Evolutionary conservation across 2,888 invertebrate genomes (phyloP), one percentile per base, ranked within the genome.

Genomic region (Sylvicola cinctus): DNA sequence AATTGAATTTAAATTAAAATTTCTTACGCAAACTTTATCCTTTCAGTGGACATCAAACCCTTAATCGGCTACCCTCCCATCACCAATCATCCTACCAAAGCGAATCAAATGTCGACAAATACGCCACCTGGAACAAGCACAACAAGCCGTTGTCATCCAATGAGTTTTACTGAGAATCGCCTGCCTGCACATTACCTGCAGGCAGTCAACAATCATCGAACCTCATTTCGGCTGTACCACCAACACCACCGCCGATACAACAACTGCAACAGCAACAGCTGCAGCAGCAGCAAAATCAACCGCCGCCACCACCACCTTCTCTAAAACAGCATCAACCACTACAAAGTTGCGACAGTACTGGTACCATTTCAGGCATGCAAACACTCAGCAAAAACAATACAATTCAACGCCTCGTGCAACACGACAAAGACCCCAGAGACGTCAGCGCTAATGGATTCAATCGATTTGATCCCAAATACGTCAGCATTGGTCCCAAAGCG

Each of bases 81-180:
- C 47, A 49, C 27, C 63, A 64, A 40, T 61, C n/a, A n/a, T n/a
- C 63, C 39, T 36, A 37, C 20, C 15, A n/a, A 28, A 13, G 46
- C 51, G 29, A 71, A 72, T 45, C 71, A 72, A 74, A 75, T 62
- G 75, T 74, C 53, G 20, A 20, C 20, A 85, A 88, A 72, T 87
- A 85, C 70, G 84, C 85, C 60, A 87, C 87, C 61, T 68, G 87
- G 60, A 85, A 83, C 75, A 85, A 85, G 66, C 85, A 87, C 66
- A 88, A 87, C 75, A 88, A 87, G 68, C 87, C 87, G 49, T 68
- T 87, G 36, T 87, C 87, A 65, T 77, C 84, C 48, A 81, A 74
- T 52, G 87, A 87, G 65, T 88, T 87, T 66, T 88, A 88, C 83
- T 87, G 84, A 85, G 81, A 79, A 65, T 58, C 58, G 56, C 56